Conservation (phyloP, 1,140 invertebrate genomes). For the Papilio aristodemus region DNA sequence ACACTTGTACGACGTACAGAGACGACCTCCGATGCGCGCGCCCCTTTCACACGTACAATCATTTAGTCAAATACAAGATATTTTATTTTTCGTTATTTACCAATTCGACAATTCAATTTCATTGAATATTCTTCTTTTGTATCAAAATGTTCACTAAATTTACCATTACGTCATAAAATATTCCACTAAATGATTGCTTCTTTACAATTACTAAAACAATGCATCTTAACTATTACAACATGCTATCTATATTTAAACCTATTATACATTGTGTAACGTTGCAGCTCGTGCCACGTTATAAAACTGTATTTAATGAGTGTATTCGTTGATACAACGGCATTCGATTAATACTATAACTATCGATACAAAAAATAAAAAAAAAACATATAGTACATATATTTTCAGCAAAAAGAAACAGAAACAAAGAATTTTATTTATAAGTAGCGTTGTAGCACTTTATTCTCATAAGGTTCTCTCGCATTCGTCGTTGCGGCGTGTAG, state of each 20-base stretch:
- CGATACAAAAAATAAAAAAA: too few species aligned
- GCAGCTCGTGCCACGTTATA: neutral
- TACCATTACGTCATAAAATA: neutral
- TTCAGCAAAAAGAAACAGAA: too few species aligned
- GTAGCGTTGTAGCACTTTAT: too few species aligned
- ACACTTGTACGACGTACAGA: conserved; percentile 34
- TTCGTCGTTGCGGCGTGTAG: too few species aligned
- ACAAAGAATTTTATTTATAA: too few species aligned
- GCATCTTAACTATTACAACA: neutral
- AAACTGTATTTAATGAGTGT: neutral
- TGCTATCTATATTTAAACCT: conserved; percentile 4
- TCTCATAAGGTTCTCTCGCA: too few species aligned
- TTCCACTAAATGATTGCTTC: conserved; percentile 1
- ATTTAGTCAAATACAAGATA: conserved; percentile 6
- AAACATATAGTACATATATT: too few species aligned
- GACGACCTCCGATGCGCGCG: neutral
- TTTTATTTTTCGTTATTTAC: neutral
- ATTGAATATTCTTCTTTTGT: conserved; percentile 9
- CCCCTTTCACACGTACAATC: neutral
- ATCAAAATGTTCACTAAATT: neutral
- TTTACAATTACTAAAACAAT: neutral
- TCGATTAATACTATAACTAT: too few species aligned
- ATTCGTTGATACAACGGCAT: neutral
- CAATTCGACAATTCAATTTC: neutral
- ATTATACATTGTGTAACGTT: conserved; percentile 6